A percentile compares a stretch with the other conserved stretches of the same genome.
phyloP scores from a whole-genome alignment of 2,113 vertebrate species.

The Silurus glanis region DNA sequence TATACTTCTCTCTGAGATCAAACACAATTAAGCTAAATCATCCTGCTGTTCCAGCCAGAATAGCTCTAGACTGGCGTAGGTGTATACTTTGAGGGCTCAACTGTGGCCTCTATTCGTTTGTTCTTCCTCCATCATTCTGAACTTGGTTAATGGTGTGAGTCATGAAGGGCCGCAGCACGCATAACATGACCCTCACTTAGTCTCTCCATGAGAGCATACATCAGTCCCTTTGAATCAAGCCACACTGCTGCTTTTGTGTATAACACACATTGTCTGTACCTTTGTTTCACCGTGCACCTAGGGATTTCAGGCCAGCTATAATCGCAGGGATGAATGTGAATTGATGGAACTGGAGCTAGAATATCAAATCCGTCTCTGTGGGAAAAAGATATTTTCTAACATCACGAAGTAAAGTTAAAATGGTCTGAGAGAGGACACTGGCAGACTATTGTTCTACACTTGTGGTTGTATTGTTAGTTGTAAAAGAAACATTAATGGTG shows the following conservation, averaged over 20 bases:
- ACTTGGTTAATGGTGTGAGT: constrained; percentile 31
- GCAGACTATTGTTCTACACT: neutral
- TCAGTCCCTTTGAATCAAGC: neutral
- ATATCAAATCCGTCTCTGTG: constrained; percentile 23
- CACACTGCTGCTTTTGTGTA: constrained; percentile 16
- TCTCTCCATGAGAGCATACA: constrained; percentile 11
- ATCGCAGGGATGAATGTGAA: neutral
- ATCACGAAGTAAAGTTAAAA: neutral
- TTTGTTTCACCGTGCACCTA: neutral
- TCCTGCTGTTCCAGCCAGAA: constrained; percentile 10
- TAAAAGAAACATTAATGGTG: neutral
- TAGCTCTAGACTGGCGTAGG: constrained; percentile 10
- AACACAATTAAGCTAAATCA: constrained; percentile 41
- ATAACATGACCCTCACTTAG: neutral
- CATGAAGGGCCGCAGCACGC: neutral
- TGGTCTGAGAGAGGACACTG: neutral
- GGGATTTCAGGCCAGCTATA: neutral
- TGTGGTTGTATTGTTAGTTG: neutral
- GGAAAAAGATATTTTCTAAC: neutral
- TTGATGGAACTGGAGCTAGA: neutral
- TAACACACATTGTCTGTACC: neutral
- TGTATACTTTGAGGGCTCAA: constrained; percentile 10
- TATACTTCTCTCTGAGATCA: constrained; percentile 19
- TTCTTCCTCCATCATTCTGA: constrained; percentile 32
- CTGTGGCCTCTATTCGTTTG: constrained; percentile 26